These are phyloP conservation scores for Aleadryas rufinucha DNA, from an alignment of 2,113 vertebrate species.

Conservation along the genomic window DNA sequence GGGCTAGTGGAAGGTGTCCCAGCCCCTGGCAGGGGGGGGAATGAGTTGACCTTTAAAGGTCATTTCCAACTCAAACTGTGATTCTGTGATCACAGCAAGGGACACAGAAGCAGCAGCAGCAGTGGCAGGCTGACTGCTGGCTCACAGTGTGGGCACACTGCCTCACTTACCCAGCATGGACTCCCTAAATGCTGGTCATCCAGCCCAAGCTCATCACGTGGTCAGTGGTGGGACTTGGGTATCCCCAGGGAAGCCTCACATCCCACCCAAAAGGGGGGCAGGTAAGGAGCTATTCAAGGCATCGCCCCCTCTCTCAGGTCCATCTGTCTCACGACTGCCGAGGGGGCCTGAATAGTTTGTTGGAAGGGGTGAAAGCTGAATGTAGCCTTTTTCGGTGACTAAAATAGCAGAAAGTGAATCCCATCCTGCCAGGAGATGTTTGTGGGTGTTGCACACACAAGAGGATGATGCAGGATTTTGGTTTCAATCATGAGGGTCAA, in stretches of 20 bases:
- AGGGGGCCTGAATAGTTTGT: not conserved
- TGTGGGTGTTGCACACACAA: not conserved
- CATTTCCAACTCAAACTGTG: accelerated
- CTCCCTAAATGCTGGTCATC: accelerated
- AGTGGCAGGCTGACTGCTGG: not conserved
- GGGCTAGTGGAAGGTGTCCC: accelerated
- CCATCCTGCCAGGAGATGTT: not conserved
- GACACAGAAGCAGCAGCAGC: not conserved
- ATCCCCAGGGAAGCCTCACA: accelerated
- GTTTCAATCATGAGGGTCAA: not conserved
- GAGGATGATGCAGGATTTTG: not conserved
- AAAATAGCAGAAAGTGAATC: not conserved
- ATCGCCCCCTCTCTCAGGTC: not conserved
- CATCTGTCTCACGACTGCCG: not conserved
- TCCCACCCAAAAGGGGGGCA: not conserved
- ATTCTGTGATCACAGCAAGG: not conserved
- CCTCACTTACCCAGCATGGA: accelerated
- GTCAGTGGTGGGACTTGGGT: not conserved
- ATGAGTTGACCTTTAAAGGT: accelerated
- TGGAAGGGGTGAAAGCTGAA: not conserved
- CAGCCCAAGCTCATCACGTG: accelerated
- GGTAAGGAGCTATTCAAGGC: not conserved
- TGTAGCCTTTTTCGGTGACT: not conserved
- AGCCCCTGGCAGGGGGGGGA: accelerated
- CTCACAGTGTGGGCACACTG: accelerated